These are phyloP conservation scores for Nannospalax galili DNA, from an alignment of 2,113 vertebrate genomes.

Conservation along the genomic window DNA sequence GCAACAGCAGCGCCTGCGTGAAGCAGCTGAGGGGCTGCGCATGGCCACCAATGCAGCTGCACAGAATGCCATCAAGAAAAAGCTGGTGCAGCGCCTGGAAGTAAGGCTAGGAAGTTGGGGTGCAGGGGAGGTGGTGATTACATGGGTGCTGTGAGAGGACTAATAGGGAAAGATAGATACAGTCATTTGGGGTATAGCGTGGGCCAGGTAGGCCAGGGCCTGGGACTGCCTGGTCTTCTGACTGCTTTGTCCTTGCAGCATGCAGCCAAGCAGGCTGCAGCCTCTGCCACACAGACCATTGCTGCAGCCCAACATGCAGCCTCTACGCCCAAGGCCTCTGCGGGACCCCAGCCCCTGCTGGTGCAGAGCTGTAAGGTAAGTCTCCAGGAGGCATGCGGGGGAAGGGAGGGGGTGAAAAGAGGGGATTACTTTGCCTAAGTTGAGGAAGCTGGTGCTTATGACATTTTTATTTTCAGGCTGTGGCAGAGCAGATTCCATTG, in stretches of 20 bases:
- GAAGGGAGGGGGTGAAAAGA: no score
- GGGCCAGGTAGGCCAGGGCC: accelerated
- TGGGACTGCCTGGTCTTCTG: neutral
- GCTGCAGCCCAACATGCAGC: constrained; percentile 94
- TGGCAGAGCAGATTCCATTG: constrained; percentile 97
- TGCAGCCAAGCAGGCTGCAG: constrained; percentile 95
- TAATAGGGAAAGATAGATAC: accelerated
- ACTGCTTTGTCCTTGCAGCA: constrained; percentile 85
- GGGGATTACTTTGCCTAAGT: no score
- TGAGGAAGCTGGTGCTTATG: neutral
- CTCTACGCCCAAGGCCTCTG: constrained; percentile 93
- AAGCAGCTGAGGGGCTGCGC: constrained; percentile 96
- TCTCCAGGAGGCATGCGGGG: neutral
- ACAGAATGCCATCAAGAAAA: constrained; percentile 98
- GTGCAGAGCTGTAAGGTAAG: constrained; percentile 98
- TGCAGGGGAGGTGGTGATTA: accelerated
- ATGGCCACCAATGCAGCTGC: constrained; percentile 97
- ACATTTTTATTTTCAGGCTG: constrained; percentile 85
- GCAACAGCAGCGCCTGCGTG: constrained; percentile 96
- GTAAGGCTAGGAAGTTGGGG: constrained; percentile 75
- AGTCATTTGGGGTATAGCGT: neutral
- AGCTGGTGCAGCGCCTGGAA: constrained; percentile 97
- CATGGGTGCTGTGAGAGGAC: neutral
- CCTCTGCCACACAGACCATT: constrained; percentile 96
- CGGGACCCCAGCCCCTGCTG: constrained; percentile 94